phyloP scores from a whole-genome alignment of 1,140 invertebrate species.

The Lysiphlebus fabarum region DNA sequence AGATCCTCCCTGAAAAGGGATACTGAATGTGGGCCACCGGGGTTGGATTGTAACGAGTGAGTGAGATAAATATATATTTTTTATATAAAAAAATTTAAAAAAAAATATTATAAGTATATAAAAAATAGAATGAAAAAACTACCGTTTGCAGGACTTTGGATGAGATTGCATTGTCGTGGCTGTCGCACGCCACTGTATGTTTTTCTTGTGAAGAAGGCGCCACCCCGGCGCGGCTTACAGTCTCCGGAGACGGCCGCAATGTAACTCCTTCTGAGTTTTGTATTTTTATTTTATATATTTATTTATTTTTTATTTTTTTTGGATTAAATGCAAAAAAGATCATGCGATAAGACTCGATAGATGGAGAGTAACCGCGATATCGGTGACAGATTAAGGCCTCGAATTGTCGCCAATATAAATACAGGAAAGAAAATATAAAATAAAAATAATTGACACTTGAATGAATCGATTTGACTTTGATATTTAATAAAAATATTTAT shows the following conservation, averaged over 20 bases:
- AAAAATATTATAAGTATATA: no score
- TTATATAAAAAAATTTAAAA: neutral
- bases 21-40: no score
- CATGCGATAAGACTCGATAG: slow-evolving; percentile 40
- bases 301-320: slow-evolving; percentile 26
- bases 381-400: slow-evolving; percentile 50
- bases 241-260: slow-evolving; percentile 10
- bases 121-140: neutral
- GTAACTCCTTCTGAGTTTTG: slow-evolving; percentile 6
- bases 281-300: slow-evolving; percentile 12
- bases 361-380: slow-evolving; percentile 41
- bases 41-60: no score
- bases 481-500: no score
- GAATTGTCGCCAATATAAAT: slow-evolving; percentile 1
- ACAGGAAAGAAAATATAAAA: no score
- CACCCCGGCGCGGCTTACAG: slow-evolving; percentile 29
- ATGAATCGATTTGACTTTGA: neutral
- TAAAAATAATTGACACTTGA: slow-evolving; percentile 15
- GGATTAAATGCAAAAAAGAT: slow-evolving; percentile 47
- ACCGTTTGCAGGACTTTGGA: slow-evolving; percentile 16
- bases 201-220: slow-evolving; percentile 20
- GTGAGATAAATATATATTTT: no score
- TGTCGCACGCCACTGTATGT: slow-evolving; percentile 25
- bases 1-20: no score
- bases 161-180: slow-evolving; percentile 29